A percentile compares a stretch with the other conserved stretches of the same genome.
phyloP scores from a whole-genome alignment of 1,140 invertebrate genomes.

The Brachionus paranguensis region DNA sequence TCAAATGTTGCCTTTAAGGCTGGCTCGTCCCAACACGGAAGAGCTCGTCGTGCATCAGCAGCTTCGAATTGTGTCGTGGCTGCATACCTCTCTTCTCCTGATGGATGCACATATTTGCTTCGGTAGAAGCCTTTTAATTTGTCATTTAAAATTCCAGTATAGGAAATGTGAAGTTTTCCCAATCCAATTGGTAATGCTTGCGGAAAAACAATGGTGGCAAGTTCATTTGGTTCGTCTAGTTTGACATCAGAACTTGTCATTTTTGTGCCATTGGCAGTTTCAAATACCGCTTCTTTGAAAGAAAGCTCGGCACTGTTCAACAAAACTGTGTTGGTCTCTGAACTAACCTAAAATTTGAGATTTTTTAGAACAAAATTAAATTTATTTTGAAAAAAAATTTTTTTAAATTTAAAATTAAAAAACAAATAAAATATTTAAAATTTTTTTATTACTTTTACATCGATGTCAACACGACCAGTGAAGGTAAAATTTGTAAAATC shows the following conservation, averaged over 20 bases:
- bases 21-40: slow-evolving; percentile 96
- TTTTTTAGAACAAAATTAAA: neutral
- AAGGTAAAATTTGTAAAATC: slow-evolving; percentile 27
- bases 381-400: neutral
- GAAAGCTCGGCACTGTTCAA: slow-evolving; percentile 29
- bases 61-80: slow-evolving; percentile 84
- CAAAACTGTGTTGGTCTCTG: slow-evolving; percentile 19
- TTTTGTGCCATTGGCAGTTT: neutral
- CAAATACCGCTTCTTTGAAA: slow-evolving; percentile 3
- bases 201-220: neutral
- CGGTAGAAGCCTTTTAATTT: slow-evolving; percentile 90
- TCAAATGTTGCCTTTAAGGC: slow-evolving; percentile 89
- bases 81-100: slow-evolving; percentile 66
- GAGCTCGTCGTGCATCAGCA: slow-evolving; percentile 83
- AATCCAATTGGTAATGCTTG: neutral
- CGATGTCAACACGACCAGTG: slow-evolving; percentile 6
- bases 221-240: neutral
- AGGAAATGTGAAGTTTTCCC: slow-evolving; percentile 59
- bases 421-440: neutral
- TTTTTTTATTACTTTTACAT: neutral
- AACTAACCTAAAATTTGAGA: neutral
- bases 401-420: too few relatives aligned
- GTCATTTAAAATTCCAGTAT: slow-evolving; percentile 78
- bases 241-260: neutral
- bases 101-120: slow-evolving; percentile 68